Evolutionary conservation across 2,113 vertebrate species (phyloP).

Genomic region (Rhinichthys klamathensis): DNA sequence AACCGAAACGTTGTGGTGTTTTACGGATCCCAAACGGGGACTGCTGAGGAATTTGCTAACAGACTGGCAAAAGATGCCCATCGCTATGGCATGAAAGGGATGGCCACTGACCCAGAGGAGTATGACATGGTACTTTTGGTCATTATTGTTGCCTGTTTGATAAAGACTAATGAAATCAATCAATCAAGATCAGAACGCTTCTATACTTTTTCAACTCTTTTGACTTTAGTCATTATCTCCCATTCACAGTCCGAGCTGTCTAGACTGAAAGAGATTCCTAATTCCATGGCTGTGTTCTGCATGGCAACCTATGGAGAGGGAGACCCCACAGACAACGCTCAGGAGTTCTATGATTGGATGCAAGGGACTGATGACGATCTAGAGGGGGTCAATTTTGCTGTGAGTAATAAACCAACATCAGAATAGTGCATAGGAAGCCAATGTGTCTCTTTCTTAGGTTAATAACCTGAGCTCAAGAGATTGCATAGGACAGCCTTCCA

Average conservation of each 20-base stretch:
- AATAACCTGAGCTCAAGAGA: not conserved
- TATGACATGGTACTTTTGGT: slow-evolving; percentile 79
- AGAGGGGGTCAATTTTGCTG: slow-evolving; percentile 80
- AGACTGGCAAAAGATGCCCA: slow-evolving; percentile 84
- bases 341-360: slow-evolving; percentile 88
- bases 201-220: not conserved
- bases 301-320: slow-evolving; percentile 88
- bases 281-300: slow-evolving; percentile 84
- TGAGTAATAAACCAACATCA: slow-evolving; percentile 65
- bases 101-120: slow-evolving; percentile 85
- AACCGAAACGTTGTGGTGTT: slow-evolving; percentile 84
- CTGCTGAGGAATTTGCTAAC: slow-evolving; percentile 85
- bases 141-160: not conserved
- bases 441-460: not conserved
- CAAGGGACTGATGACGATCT: slow-evolving; percentile 78
- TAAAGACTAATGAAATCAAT: not conserved
- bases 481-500: not conserved
- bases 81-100: slow-evolving; percentile 83
- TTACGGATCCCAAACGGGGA: slow-evolving; percentile 88
- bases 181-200: not conserved
- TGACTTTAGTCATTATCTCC: not conserved
- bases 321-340: slow-evolving; percentile 86
- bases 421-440: too few species aligned
- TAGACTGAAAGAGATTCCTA: slow-evolving; percentile 80
- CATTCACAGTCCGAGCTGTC: slow-evolving; percentile 77